Evolutionary conservation across 2,888 invertebrate species (phyloP).

Genomic region (Plebejus melissa): DNA sequence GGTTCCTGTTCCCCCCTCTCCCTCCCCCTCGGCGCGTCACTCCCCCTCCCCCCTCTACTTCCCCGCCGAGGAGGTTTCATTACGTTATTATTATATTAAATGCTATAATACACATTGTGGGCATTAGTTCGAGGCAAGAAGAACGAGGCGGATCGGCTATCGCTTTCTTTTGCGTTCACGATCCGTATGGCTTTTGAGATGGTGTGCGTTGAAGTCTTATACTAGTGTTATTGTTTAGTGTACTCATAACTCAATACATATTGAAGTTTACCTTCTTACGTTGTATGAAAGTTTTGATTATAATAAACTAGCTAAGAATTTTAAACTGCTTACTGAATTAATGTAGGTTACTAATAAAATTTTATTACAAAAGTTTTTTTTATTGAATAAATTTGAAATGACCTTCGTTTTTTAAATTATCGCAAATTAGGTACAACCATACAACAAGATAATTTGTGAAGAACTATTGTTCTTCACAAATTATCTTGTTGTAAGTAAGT

Average conservation of each 20-base stretch:
- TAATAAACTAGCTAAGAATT: not conserved
- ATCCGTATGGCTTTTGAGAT: constrained; percentile 53
- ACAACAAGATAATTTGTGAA: not conserved
- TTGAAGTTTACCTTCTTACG: not conserved
- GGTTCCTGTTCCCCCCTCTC: constrained; percentile 60
- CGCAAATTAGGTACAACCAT: not conserved
- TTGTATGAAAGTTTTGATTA: not conserved
- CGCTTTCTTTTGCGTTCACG: constrained; percentile 49
- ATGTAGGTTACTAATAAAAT: not conserved
- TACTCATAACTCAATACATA: not conserved
- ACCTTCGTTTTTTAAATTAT: not conserved
- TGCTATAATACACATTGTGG: constrained; percentile 77
- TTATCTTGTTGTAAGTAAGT: no score
- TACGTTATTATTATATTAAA: constrained; percentile 80
- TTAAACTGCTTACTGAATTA: not conserved
- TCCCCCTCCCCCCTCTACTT: constrained; percentile 46
- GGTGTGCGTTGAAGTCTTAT: constrained; percentile 1
- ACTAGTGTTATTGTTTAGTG: not conserved
- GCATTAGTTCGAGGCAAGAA: constrained; percentile 70
- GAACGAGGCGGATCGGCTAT: constrained; percentile 50
- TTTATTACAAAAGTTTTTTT: not conserved
- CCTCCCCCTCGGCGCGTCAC: constrained; percentile 41
- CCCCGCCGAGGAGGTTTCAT: constrained; percentile 72
- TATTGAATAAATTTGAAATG: not conserved
- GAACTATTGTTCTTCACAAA: not conserved